Conservation (phyloP, 2,113 vertebrate genomes). For the Beaufortia kweichowensis region DNA sequence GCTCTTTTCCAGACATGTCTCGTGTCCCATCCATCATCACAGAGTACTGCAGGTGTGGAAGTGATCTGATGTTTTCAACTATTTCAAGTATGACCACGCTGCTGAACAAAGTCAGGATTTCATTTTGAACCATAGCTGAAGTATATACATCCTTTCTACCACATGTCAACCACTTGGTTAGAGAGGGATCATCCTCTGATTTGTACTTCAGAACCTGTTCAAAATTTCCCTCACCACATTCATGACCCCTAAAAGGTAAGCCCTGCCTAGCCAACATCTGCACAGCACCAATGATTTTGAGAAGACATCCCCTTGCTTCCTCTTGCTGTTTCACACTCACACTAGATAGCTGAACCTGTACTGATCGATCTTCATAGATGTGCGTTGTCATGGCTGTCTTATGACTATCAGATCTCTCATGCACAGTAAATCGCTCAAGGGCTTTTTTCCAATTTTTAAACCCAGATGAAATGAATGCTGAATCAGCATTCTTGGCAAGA, state of each 20-base stretch:
- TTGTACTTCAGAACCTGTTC: constrained; percentile 18
- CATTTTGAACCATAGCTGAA: neutral
- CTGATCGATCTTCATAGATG: constrained; percentile 25
- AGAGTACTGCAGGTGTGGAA: constrained; percentile 26
- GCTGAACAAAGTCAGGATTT: constrained; percentile 14
- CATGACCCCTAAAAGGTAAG: constrained; percentile 15
- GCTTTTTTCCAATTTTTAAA: constrained; percentile 26
- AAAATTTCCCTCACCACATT: neutral
- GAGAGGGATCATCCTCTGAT: constrained; percentile 17
- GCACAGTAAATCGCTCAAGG: constrained; percentile 26
- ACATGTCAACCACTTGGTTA: constrained; percentile 19
- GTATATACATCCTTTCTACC: constrained; percentile 11
- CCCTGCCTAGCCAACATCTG: constrained; percentile 22
- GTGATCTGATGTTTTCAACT: neutral
- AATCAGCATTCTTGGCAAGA: neutral
- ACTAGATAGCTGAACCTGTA: constrained; percentile 23
- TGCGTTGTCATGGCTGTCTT: constrained; percentile 22
- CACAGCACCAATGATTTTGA: constrained; percentile 34
- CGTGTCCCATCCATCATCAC: constrained; percentile 25
- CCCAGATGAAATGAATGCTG: neutral
- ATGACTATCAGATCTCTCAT: constrained; percentile 35
- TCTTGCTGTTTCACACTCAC: neutral
- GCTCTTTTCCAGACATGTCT: constrained; percentile 20
- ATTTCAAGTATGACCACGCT: neutral
- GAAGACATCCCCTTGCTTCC: constrained; percentile 34